Conservation (phyloP, 2,113 vertebrate species). For the Choloepus hoffmanni region DNA sequence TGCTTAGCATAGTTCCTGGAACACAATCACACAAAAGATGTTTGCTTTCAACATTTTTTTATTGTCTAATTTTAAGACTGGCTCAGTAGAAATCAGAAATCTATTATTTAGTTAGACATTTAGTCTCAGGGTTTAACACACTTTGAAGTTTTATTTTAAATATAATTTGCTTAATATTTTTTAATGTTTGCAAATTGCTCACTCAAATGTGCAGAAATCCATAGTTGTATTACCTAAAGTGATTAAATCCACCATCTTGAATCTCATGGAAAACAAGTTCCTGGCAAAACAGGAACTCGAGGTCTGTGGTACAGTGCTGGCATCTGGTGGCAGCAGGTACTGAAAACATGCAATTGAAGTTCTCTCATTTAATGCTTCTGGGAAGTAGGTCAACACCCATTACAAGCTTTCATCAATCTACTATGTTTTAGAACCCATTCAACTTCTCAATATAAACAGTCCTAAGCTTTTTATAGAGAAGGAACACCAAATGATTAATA, state of each 20-base stretch:
- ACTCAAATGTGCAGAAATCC: slow-evolving; percentile 45
- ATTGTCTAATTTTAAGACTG: slow-evolving; percentile 23
- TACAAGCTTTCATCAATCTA: not conserved
- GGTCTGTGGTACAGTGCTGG: slow-evolving; percentile 71
- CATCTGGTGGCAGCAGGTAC: slow-evolving; percentile 70
- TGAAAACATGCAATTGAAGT: not conserved
- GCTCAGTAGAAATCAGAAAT: slow-evolving; percentile 45
- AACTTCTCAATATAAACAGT: slow-evolving; percentile 40
- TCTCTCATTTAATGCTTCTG: not conserved
- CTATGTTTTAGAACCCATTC: slow-evolving; percentile 14
- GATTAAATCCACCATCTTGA: slow-evolving; percentile 72
- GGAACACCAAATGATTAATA: slow-evolving; percentile 3
- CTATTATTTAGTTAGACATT: slow-evolving; percentile 1
- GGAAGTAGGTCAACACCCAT: not conserved
- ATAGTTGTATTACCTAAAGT: no score
- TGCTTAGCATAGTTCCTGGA: not conserved
- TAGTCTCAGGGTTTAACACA: not conserved
- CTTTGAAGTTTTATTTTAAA: slow-evolving; percentile 51
- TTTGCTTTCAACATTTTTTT: slow-evolving; percentile 31
- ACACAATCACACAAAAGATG: slow-evolving; percentile 13
- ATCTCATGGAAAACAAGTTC: slow-evolving; percentile 33
- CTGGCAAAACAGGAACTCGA: not conserved
- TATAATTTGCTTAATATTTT: not conserved
- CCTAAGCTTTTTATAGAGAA: slow-evolving; percentile 26
- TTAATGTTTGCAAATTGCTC: not conserved